A percentile compares a stretch with the other conserved stretches of the same genome.
phyloP scores from a whole-genome alignment of 2,113 vertebrate species.

The Leuciscus idus region DNA sequence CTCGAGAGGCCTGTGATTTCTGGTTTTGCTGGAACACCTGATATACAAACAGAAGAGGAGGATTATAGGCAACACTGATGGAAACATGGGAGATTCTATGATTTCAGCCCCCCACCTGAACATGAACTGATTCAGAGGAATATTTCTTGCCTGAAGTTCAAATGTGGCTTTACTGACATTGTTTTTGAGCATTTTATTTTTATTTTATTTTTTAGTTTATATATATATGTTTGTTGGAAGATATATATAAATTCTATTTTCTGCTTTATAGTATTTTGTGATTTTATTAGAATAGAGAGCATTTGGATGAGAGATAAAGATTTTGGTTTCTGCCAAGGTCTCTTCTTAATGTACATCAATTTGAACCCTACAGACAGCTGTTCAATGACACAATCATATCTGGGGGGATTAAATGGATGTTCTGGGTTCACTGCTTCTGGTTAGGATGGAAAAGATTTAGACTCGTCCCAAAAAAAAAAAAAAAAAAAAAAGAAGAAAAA shows the following conservation, averaged over 20 bases:
- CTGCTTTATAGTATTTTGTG: not conserved
- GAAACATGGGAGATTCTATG: not conserved
- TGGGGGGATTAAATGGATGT: not conserved
- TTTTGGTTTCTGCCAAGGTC: not conserved
- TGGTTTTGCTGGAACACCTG: slow-evolving; percentile 92
- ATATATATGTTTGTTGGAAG: not conserved
- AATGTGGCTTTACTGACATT: not conserved
- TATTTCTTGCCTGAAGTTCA: not conserved
- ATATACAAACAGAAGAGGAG: slow-evolving; percentile 35
- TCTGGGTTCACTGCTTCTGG: not conserved
- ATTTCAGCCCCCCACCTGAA: not conserved
- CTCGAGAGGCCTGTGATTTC: slow-evolving; percentile 93
- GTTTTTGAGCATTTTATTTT: not conserved
- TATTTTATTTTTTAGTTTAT: not conserved
- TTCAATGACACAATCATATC: not conserved
- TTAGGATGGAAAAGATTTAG: not conserved
- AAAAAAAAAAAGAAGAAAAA: no score
- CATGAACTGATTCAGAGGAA: not conserved
- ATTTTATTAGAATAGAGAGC: not conserved
- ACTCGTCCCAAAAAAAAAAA: no score
- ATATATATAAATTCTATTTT: not conserved
- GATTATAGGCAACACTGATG: not conserved
- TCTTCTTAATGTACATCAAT: not conserved
- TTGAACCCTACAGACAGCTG: not conserved
- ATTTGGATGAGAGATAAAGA: not conserved